Evolutionary conservation across 2,113 vertebrate genomes (phyloP).

Genomic region (Casuarius casuarius): DNA sequence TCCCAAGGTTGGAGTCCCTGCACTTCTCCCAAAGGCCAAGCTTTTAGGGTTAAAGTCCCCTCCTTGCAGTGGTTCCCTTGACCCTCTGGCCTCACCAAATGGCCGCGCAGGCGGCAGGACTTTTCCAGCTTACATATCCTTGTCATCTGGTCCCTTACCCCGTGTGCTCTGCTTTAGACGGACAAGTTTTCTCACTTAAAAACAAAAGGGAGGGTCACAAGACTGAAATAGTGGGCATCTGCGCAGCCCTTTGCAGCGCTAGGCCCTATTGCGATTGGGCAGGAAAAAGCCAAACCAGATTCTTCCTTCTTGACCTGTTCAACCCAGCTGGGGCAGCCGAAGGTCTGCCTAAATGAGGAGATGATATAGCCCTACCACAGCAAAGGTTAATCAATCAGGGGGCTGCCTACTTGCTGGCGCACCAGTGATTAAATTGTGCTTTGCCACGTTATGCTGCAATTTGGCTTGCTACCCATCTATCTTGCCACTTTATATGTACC

Average conservation of each 20-base stretch:
- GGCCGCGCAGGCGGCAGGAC: neutral
- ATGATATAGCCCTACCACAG: neutral
- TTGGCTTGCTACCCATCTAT: neutral
- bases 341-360: neutral
- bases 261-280: neutral
- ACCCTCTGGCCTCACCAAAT: too few relatives aligned
- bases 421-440: neutral
- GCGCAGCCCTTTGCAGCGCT: neutral
- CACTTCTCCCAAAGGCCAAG: neutral
- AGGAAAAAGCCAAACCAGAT: neutral
- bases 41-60: too few relatives aligned
- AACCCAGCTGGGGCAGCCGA: rapidly evolving
- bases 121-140: neutral
- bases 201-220: neutral
- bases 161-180: neutral
- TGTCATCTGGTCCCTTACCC: neutral
- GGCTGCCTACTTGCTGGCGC: neutral
- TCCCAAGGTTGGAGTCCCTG: neutral
- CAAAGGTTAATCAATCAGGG: neutral
- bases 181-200: neutral
- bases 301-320: neutral
- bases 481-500: neutral
- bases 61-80: too few relatives aligned
- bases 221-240: neutral
- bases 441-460: neutral